Base-by-base conservation (phyloP, 2,888 invertebrate genomes). In the Drosophila meridiana region DNA sequence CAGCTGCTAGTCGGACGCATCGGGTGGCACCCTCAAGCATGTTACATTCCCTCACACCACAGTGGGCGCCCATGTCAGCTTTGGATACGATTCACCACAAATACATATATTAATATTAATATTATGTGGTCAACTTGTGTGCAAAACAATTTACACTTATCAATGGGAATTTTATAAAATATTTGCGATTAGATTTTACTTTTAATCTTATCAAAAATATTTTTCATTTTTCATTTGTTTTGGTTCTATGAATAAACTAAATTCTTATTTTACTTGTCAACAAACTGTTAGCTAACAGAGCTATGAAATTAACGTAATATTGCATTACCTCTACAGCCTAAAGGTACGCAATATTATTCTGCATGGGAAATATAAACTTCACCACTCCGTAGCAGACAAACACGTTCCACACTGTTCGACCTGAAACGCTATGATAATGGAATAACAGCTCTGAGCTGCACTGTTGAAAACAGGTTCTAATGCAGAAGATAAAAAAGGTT, bases 1-100 rank as follows among this genome's bases (percentile, higher is more conserved):
- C 77, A 76, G 73, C 62, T 60, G 68, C 62, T 59, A 76, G 77
- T 68, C 76, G 58, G 55, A 28, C 74, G 36, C 61, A 14, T 43
- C 58, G 38, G 43, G 32, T 34, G n/a, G 30, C 11, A 28, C 5
- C n/a, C n/a, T n/a, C 8, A 32, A 4, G 20, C 30, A 28, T 69
- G 40, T 38, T 42, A 47, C 43, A 48, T 40, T 20, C 38, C 56
- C 58, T 70, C 42, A 76, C 34, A 28, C 50, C 14, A 8, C 57
- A 42, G 14, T 28, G 32, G 62, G 62, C 64, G 64, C 40, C 43
- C 20, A 14, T n/a, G 5, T 8, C 13, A 30, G 45, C 11, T 4
- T 3, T 1, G 13, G 11, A 48, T 48, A 42, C 50, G 36, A 30
- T 43, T 38, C 7, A 26, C 11, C 50, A 50, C 60, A 60, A 30